Conservation (phyloP, 2,113 vertebrate genomes). For the Albula glossodonta region DNA sequence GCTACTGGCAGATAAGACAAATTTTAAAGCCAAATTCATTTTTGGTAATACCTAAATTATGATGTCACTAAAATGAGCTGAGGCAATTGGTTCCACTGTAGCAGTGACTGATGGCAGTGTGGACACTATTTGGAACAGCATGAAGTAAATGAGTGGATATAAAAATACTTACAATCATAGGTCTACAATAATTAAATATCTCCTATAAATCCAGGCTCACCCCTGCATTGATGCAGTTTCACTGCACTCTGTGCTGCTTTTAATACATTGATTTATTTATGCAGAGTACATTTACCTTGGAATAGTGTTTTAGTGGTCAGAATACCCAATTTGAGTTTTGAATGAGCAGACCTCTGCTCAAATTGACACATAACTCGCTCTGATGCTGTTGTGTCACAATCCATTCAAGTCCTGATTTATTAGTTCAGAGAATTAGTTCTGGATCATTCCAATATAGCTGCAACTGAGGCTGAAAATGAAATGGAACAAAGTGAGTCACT, state of each 20-base stretch:
- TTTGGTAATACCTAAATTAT: too few relatives aligned
- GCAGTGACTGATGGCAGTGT: too few relatives aligned
- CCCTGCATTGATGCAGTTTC: conserved; percentile 10
- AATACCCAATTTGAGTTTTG: neutral
- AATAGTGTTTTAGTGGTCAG: conserved; percentile 3
- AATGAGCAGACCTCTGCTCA: neutral
- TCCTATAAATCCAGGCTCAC: neutral
- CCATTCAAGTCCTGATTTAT: neutral
- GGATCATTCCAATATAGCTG: too few relatives aligned
- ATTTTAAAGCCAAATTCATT: too few relatives aligned
- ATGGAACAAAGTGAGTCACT: too few relatives aligned
- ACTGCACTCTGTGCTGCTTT: neutral
- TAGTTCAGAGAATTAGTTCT: neutral
- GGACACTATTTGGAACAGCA: too few relatives aligned
- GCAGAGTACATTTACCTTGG: neutral
- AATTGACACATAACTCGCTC: neutral
- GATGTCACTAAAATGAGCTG: too few relatives aligned
- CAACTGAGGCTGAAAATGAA: too few relatives aligned
- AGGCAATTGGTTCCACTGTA: too few relatives aligned
- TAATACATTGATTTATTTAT: neutral
- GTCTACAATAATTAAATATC: neutral
- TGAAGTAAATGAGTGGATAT: too few relatives aligned
- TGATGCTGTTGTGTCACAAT: neutral
- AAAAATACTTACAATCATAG: neutral
- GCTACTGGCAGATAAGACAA: too few relatives aligned